These are phyloP conservation scores for Pediacus dermestoides DNA, from an alignment of 2,888 invertebrate species.

Conservation along the genomic window DNA sequence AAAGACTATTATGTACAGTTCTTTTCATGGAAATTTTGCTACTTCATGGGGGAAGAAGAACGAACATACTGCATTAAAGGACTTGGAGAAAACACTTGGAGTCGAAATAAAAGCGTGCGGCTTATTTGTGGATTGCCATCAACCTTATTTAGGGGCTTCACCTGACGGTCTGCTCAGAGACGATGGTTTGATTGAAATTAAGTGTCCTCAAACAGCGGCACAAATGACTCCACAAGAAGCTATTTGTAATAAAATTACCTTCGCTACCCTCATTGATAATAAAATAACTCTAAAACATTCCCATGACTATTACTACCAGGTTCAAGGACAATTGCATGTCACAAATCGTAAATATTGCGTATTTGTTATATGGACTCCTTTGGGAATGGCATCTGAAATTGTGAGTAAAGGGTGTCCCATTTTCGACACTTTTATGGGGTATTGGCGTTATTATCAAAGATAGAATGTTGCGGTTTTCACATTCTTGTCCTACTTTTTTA, in stretches of 20 bases:
- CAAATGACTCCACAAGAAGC: conserved; percentile 1
- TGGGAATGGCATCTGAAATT: not conserved
- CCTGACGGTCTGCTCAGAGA: conserved; percentile 17
- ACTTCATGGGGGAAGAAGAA: conserved; percentile 11
- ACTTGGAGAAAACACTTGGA: conserved; percentile 10
- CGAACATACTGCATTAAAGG: conserved; percentile 12
- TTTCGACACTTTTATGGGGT: too few relatives aligned
- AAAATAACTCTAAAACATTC: conserved; percentile 11
- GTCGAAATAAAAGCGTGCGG: conserved; percentile 10
- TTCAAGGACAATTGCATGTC: conserved; percentile 14
- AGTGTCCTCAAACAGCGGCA: conserved; percentile 11
- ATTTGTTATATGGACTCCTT: conserved; percentile 14
- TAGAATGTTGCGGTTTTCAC: too few relatives aligned
- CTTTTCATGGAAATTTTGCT: conserved; percentile 10
- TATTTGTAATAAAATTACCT: not conserved
- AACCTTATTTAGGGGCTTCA: conserved; percentile 13
- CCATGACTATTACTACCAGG: conserved; percentile 17
- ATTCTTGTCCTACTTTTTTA: too few relatives aligned
- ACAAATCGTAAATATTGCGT: conserved; percentile 13
- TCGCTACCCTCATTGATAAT: not conserved
- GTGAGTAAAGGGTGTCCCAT: too few relatives aligned
- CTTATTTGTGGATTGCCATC: conserved; percentile 12
- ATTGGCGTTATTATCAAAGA: too few relatives aligned
- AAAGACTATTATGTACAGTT: conserved; percentile 10
- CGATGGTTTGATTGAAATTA: conserved; percentile 16